phyloP scores from a whole-genome alignment of 2,113 vertebrate species.

The Harpagus bidentatus region DNA sequence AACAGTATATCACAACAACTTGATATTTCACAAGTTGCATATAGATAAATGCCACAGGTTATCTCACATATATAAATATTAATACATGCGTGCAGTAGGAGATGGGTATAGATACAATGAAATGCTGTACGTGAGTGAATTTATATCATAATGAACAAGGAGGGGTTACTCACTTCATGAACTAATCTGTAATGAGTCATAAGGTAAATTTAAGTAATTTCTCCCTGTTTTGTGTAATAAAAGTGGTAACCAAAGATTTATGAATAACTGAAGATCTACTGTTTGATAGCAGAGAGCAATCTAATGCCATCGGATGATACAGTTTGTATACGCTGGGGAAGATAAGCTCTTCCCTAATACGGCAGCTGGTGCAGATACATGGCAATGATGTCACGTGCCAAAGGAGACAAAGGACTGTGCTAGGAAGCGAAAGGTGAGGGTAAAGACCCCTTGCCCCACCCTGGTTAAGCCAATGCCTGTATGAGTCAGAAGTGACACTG shows the following conservation, averaged over 20 bases:
- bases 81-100: neutral
- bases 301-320: neutral
- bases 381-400: neutral
- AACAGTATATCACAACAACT: neutral
- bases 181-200: slow-evolving; percentile 16
- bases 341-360: neutral
- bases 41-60: neutral
- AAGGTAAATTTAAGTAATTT: neutral
- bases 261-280: neutral
- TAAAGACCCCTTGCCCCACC: neutral
- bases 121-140: neutral
- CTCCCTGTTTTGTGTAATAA: neutral
- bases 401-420: neutral
- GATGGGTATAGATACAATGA: neutral
- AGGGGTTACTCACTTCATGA: neutral
- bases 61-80: neutral
- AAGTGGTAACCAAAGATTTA: neutral
- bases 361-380: neutral
- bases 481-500: neutral
- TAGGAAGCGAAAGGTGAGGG: neutral
- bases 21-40: neutral
- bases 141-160: neutral
- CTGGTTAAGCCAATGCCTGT: neutral
- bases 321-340: neutral
- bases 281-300: neutral